Conservation (phyloP, 2,797 vertebrate genomes). For the Girardinus metallicus region DNA sequence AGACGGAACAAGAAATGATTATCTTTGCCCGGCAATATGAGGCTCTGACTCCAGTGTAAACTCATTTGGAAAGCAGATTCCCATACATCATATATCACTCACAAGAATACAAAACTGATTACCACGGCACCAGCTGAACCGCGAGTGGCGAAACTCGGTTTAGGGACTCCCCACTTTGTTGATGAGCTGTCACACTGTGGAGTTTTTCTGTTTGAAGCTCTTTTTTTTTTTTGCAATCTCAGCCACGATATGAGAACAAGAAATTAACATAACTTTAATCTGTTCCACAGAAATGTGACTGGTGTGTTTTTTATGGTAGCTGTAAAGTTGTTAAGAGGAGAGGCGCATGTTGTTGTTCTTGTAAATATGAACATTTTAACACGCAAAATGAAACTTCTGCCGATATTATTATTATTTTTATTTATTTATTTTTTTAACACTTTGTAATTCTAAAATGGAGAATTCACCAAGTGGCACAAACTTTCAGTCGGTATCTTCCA, state of each 20-base stretch:
- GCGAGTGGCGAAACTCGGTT: slow-evolving; percentile 75
- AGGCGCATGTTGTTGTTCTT: neutral
- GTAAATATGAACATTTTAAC: neutral
- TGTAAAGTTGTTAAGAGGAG: too few species aligned
- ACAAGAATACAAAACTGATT: slow-evolving; percentile 83
- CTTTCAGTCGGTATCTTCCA: neutral
- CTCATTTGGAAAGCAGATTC: slow-evolving; percentile 83
- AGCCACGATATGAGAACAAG: slow-evolving; percentile 31
- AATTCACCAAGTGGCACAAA: neutral
- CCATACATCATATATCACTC: slow-evolving; percentile 81
- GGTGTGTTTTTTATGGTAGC: too few species aligned
- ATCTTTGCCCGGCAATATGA: slow-evolving; percentile 83
- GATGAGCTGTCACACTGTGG: slow-evolving; percentile 40
- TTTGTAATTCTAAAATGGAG: neutral
- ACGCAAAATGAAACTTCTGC: neutral
- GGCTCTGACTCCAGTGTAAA: slow-evolving; percentile 81
- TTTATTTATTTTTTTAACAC: neutral
- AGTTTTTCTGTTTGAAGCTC: slow-evolving; percentile 10
- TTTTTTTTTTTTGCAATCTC: slow-evolving; percentile 18
- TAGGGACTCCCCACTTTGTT: slow-evolving; percentile 58
- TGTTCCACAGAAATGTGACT: slow-evolving; percentile 32
- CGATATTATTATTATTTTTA: neutral
- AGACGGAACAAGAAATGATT: slow-evolving; percentile 81
- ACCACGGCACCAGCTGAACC: slow-evolving; percentile 78
- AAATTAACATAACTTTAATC: slow-evolving; percentile 26